Conservation (phyloP, 1,140 invertebrate species). For the Cecropterus lyciades region DNA sequence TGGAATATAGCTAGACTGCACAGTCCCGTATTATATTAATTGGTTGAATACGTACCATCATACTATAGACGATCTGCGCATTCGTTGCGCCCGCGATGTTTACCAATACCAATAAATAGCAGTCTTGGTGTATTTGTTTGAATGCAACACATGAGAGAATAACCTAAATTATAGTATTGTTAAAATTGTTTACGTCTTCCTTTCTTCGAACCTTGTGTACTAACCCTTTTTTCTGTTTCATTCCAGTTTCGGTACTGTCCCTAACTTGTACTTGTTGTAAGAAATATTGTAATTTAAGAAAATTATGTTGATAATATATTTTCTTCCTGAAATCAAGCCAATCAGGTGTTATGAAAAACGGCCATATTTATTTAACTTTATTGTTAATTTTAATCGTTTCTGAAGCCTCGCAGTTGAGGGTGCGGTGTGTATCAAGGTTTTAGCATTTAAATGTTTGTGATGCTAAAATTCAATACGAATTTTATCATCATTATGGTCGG, state of each 20-base stretch:
- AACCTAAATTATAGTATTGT: slow-evolving; percentile 14
- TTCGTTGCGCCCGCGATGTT: too few species aligned
- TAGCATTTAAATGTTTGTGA: slow-evolving; percentile 4
- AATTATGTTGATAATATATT: slow-evolving; percentile 33
- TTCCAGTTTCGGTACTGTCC: slow-evolving; percentile 46
- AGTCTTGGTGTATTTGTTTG: slow-evolving; percentile 26
- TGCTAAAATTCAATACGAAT: not conserved
- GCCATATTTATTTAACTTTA: slow-evolving; percentile 66
- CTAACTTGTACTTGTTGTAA: slow-evolving; percentile 44
- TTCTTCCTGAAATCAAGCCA: slow-evolving; percentile 27
- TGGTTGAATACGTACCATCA: too few species aligned
- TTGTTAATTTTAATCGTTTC: slow-evolving; percentile 51
- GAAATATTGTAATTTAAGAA: slow-evolving; percentile 31
- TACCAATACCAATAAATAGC: not conserved
- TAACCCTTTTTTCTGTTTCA: slow-evolving; percentile 45
- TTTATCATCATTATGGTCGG: not conserved
- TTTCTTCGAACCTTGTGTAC: slow-evolving; percentile 28
- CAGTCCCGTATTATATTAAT: too few species aligned
- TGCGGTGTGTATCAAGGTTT: slow-evolving; percentile 43
- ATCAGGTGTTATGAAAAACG: slow-evolving; percentile 38
- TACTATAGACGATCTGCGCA: too few species aligned
- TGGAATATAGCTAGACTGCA: too few species aligned
- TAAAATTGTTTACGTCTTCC: slow-evolving; percentile 32
- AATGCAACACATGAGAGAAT: slow-evolving; percentile 22
- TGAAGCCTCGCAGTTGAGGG: slow-evolving; percentile 64